Evolutionary conservation across 2,888 invertebrate species (phyloP).

Genomic region (Amphipyra tragopoginis): DNA sequence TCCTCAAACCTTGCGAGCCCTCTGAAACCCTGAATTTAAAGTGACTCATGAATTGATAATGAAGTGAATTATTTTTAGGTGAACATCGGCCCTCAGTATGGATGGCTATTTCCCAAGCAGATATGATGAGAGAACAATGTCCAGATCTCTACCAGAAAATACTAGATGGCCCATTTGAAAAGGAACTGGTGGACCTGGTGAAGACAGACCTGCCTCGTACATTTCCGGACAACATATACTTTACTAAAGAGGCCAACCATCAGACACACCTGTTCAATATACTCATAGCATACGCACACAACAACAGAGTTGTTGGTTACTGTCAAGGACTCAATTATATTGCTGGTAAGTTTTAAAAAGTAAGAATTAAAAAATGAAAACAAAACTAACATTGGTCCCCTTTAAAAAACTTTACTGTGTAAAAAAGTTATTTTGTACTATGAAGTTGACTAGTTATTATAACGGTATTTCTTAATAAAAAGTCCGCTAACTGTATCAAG

Average conservation of each 20-base stretch:
- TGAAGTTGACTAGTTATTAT: too few relatives aligned
- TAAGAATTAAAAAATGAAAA: not conserved
- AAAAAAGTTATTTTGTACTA: too few relatives aligned
- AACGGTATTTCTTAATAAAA: too few relatives aligned
- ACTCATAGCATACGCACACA: slow-evolving; percentile 96
- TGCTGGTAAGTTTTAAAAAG: slow-evolving; percentile 88
- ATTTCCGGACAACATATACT: slow-evolving; percentile 98
- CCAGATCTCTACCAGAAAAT: slow-evolving; percentile 93
- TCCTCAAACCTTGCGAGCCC: not conserved
- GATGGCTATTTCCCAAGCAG: slow-evolving; percentile 96
- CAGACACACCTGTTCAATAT: slow-evolving; percentile 95
- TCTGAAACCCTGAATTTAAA: not conserved
- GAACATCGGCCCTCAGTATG: slow-evolving; percentile 93
- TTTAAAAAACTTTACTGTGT: too few relatives aligned
- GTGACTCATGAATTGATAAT: not conserved
- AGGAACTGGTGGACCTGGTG: slow-evolving; percentile 94
- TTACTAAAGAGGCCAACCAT: slow-evolving; percentile 93
- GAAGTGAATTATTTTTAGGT: slow-evolving; percentile 66
- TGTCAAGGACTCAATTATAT: slow-evolving; percentile 99
- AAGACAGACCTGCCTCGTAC: slow-evolving; percentile 97
- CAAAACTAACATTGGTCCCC: too few relatives aligned
- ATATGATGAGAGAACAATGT: slow-evolving; percentile 91
- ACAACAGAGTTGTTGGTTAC: slow-evolving; percentile 96
- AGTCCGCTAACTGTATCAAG: too few relatives aligned
- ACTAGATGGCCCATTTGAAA: slow-evolving; percentile 92